Evolutionary conservation across 2,797 vertebrate species (phyloP).

Genomic region (Eptatretus atami): DNA sequence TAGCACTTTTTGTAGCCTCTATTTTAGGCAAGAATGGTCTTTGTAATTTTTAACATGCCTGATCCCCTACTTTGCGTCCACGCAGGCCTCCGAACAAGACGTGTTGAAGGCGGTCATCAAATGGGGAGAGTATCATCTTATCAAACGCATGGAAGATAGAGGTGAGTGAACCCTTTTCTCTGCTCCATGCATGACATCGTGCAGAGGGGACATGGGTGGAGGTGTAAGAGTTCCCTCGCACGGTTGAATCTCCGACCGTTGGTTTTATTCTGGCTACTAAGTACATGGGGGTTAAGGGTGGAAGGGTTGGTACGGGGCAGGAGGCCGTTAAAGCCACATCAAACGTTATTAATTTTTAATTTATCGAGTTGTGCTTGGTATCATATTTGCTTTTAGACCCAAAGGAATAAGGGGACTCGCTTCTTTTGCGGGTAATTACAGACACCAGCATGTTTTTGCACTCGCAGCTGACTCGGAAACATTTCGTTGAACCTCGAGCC

Average conservation of each 20-base stretch:
- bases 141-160: slow-evolving; percentile 96
- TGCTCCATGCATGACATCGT: neutral
- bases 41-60: neutral
- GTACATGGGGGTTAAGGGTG: too few relatives aligned
- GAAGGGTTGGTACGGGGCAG: too few relatives aligned
- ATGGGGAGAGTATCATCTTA: slow-evolving; percentile 92
- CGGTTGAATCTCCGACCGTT: too few relatives aligned
- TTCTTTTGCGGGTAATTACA: neutral
- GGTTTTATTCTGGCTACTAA: neutral
- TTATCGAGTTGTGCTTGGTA: neutral
- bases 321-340: too few relatives aligned
- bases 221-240: too few relatives aligned
- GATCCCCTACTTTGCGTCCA: slow-evolving; percentile 10
- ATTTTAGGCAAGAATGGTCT: slow-evolving; percentile 11
- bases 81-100: slow-evolving; percentile 90
- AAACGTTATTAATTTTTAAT: too few relatives aligned
- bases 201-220: too few relatives aligned
- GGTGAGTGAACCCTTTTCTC: slow-evolving; percentile 24
- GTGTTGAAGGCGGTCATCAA: slow-evolving; percentile 93
- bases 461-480: too few relatives aligned
- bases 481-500: too few relatives aligned
- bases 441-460: neutral
- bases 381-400: neutral
- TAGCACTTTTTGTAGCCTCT: slow-evolving; percentile 7
- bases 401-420: neutral